Percentiles rank a stretch among this genome's conserved stretches.
These are phyloP conservation scores for Micrasema longulum DNA, from an alignment of 1,140 invertebrate genomes.

Conservation along the genomic window DNA sequence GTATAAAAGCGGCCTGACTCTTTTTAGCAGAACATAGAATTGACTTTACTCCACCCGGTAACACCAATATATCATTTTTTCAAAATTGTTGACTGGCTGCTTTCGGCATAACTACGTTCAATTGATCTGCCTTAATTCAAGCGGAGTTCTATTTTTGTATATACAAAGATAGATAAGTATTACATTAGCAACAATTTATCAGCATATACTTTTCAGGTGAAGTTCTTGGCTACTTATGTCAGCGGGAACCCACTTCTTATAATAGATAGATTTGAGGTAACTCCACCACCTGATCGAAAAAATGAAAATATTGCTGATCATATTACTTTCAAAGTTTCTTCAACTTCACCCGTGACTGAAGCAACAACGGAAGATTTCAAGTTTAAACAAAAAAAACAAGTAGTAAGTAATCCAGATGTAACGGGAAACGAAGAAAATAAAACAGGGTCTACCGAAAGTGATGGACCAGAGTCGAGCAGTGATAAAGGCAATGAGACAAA, in stretches of 20 bases:
- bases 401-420: neutral
- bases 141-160: neutral
- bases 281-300: neutral
- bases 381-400: neutral
- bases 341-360: neutral
- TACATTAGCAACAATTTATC: neutral
- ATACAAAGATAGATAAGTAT: neutral
- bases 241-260: neutral
- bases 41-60: no score
- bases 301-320: neutral
- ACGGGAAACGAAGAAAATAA: neutral
- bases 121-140: neutral
- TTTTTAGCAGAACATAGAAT: no score
- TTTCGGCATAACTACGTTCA: no score
- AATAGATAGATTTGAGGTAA: conserved; percentile 9
- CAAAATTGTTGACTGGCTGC: no score
- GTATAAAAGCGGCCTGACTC: no score
- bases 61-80: no score
- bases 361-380: neutral
- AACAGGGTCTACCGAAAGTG: neutral
- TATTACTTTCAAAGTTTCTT: neutral
- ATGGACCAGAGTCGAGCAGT: neutral
- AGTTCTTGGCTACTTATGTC: conserved; percentile 1
- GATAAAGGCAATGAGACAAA: neutral
- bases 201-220: neutral